These are phyloP conservation scores for Nesidiocoris tenuis DNA, from an alignment of 2,888 invertebrate species.

Conservation along the genomic window DNA sequence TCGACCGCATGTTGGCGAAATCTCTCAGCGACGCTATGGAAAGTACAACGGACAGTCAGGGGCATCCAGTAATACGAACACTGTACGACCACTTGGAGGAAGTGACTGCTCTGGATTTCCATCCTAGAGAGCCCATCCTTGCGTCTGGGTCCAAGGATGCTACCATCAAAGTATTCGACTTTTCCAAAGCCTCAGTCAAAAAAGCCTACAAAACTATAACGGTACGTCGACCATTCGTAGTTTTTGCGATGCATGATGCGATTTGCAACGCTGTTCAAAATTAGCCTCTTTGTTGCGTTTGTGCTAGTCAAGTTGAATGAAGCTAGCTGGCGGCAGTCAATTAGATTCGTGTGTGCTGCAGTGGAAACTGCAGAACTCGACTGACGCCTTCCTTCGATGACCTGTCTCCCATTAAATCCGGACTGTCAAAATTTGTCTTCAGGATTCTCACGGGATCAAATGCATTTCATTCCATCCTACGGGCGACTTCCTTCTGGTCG, in stretches of 20 bases:
- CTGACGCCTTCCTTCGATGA: too few species aligned
- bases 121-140: constrained; percentile 90
- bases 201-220: constrained; percentile 95
- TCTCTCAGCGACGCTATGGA: constrained; percentile 90
- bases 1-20: constrained; percentile 98
- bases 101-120: constrained; percentile 94
- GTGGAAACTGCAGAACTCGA: too few species aligned
- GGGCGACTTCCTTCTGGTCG: constrained; percentile 91
- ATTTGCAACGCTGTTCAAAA: not conserved
- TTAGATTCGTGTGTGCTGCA: too few species aligned
- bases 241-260: not conserved
- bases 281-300: too few species aligned
- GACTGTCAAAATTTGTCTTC: too few species aligned
- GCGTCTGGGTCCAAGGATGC: constrained; percentile 94
- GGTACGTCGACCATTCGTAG: constrained; percentile 56
- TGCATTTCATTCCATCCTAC: constrained; percentile 93
- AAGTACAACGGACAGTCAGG: constrained; percentile 80
- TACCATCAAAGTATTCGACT: constrained; percentile 95
- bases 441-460: constrained; percentile 89
- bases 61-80: constrained; percentile 97
- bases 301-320: too few species aligned
- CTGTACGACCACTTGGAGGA: constrained; percentile 97
- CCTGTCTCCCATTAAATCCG: too few species aligned
- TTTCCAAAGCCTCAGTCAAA: constrained; percentile 96
- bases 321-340: too few species aligned